Base-by-base conservation (phyloP, 2,113 vertebrate genomes). In the Pithys albifrons region DNA sequence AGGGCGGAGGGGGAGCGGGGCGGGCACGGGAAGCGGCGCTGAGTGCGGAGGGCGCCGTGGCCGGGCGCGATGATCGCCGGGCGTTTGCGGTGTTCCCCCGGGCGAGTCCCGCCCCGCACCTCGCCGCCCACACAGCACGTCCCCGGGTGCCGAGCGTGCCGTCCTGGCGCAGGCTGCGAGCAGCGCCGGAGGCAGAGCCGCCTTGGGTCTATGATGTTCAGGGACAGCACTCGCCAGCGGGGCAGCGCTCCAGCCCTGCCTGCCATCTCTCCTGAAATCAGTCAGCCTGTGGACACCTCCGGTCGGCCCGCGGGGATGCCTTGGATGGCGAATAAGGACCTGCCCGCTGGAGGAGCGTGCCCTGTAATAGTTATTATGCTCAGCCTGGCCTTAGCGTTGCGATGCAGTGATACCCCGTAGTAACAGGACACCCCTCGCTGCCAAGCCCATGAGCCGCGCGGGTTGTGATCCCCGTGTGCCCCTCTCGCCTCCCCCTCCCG, bases 341-440 rank as follows among this genome's bases (percentile, higher is more conserved):
- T 92, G 59, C 74, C 86, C 76, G 83, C 64, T 69, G 69, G 46
- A 92, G 72, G 58, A 85, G 91, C 25, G 12, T 74, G 77, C 95
- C 54, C 72, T 96, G 67, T 91, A 74, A 80, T 93, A 89, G 65
- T 94, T 69, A 72, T 95, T 85, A 83, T 94, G 91, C 35, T 90
- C 79, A 70, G 72, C 90, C 84, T 85, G 85, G 77, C 85, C 84
- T 92, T 84, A 27, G 80, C 1, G 6, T 46, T 81, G 93, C 59
- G 93, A 85, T 91, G 79, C 48, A 77, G 84, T 75, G 95, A 96
- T 85, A 80, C 88, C 85, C 82, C 13, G 19, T 69, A 96, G 88
- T 62, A 89, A 72, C 52, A 37, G 55, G 65, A 54, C 46, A n/a
- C 31, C 23, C 33, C 79, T 91, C 1, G 15, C 62, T 93, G 54